Evolutionary conservation across 2,797 vertebrate species (phyloP), one percentile per base, ranked within the genome.

Genomic region (Schizothorax lantsangensis): DNA sequence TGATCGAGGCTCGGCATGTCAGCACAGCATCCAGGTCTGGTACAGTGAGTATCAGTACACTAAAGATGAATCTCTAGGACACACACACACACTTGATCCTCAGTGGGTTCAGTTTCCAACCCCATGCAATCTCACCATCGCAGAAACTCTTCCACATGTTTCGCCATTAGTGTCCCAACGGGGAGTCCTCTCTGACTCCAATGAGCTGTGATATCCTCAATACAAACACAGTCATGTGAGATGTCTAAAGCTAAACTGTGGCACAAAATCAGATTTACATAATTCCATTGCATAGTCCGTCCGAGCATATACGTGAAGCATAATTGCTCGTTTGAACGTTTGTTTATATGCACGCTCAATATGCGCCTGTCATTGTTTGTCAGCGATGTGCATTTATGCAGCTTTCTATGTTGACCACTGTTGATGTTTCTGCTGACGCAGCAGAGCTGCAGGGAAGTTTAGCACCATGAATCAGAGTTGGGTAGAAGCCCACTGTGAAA

Each of bases 401-500:
- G 52, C 57, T 72, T 59, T 83, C 62, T 62, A 59, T 84, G 82
- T 79, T 71, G 75, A 71, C 77, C 77, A 68, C 23, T 81, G 66
- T 59, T 77, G 40, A 47, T 86, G 79, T 83, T 77, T 68, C n/a
- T 84, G 87, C 87, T 85, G 79, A 73, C 64, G 69, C 77, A 88
- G 54, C 73, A 81, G 59, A 71, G 59, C 81, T 86, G 33, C 64
- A 49, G 54, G 64, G 81, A 87, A 57, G 40, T 87, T 87, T 85
- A 86, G 84, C 72, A 81, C 81, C 84, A 79, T 85, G 83, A 88
- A 64, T 85, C 69, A 74, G 84, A 69, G 86, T 74, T 88, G 84
- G 54, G 69, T 69, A 19, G 62, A 86, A 68, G 47, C 88, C 79
- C 78, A 84, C 72, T 78, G 81, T 84, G 86, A 89, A 90, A 85